phyloP scores from a whole-genome alignment of 2,888 invertebrate species.

The Zygothrica quintamaculata region DNA sequence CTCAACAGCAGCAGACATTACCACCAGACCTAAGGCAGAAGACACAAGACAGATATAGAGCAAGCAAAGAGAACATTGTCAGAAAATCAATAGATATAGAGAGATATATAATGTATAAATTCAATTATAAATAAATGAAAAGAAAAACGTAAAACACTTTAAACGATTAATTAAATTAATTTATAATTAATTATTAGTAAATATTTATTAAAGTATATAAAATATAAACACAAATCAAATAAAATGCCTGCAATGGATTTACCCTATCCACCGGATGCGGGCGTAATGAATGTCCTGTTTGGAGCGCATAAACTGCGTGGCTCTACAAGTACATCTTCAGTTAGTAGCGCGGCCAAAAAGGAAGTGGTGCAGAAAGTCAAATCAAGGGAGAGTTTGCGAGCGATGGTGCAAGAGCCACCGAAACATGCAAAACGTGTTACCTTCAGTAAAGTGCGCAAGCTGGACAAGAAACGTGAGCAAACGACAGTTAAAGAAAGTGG shows the following conservation, averaged over 20 bases:
- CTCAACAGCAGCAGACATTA: conserved; percentile 93
- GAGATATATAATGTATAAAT: conserved; percentile 13
- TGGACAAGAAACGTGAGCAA: not conserved
- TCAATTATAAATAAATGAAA: conserved; percentile 27
- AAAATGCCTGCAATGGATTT: conserved; percentile 21
- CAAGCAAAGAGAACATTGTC: conserved; percentile 31
- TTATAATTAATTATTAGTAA: no score
- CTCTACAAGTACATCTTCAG: conserved; percentile 30
- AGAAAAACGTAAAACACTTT: conserved; percentile 27
- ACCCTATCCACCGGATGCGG: conserved; percentile 6
- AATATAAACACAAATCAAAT: no score
- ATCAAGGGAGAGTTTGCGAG: conserved; percentile 33
- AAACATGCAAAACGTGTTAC: conserved; percentile 64
- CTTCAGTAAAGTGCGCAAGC: conserved; percentile 34
- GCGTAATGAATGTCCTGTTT: conserved; percentile 33
- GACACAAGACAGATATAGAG: conserved; percentile 13
- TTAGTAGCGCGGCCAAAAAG: not conserved
- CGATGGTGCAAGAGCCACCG: conserved; percentile 37
- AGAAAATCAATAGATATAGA: conserved; percentile 1
- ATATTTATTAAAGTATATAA: conserved; percentile 19
- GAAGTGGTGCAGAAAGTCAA: conserved; percentile 1
- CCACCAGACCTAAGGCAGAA: conserved; percentile 91
- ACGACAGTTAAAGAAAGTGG: conserved; percentile 36
- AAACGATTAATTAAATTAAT: no score
- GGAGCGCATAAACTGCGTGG: conserved; percentile 28